A percentile compares a stretch with the other conserved stretches of the same genome.
These are phyloP conservation scores for Baccha elongata DNA, from an alignment of 2,888 invertebrate species.

Conservation along the genomic window DNA sequence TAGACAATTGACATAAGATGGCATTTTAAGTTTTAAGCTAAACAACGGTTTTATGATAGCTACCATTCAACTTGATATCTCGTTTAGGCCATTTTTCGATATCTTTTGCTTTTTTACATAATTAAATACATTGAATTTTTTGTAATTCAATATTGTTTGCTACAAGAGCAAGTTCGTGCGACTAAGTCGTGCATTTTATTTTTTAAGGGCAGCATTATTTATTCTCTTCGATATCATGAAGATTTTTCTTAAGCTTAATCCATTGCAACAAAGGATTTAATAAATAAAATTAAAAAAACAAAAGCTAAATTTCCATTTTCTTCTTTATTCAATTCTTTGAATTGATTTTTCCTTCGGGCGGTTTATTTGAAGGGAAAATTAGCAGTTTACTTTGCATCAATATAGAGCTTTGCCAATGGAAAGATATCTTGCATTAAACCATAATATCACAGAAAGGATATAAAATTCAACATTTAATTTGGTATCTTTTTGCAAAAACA, in stretches of 20 bases:
- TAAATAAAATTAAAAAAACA: slow-evolving; percentile 15
- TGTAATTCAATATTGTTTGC: no score
- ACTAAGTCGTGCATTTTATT: no score
- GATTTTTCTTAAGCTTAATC: not conserved
- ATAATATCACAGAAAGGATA: not conserved
- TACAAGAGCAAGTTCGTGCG: no score
- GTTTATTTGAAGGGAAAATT: not conserved
- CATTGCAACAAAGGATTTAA: slow-evolving; percentile 3
- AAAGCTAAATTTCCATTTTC: slow-evolving; percentile 4
- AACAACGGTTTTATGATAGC: no score
- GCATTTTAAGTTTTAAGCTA: no score
- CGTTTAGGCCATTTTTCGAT: no score
- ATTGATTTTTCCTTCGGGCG: not conserved
- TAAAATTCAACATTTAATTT: slow-evolving; percentile 18
- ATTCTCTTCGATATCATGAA: slow-evolving; percentile 1
- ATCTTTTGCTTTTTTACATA: no score
- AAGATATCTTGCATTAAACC: not conserved
- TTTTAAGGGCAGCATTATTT: not conserved
- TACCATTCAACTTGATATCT: no score
- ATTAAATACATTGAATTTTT: no score
- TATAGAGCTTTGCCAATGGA: not conserved
- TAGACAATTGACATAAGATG: no score
- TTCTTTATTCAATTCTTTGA: not conserved
- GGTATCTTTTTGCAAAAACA: not conserved
- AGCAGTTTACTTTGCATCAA: not conserved